A percentile compares a stretch with the other conserved stretches of the same genome.
Conservation (phyloP, 2,888 invertebrate genomes). For the Dolichopus griseipennis region DNA sequence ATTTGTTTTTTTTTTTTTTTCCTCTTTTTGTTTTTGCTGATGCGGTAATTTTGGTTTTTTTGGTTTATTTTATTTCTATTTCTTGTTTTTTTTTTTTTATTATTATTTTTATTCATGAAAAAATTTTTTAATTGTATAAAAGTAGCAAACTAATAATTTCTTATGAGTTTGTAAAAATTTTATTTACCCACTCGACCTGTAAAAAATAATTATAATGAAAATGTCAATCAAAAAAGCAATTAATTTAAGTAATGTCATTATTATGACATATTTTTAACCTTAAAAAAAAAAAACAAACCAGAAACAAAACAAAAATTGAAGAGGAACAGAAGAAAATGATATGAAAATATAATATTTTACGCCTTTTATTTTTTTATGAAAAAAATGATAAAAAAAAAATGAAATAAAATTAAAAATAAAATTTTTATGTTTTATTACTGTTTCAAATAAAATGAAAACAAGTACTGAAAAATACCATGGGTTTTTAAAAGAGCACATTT, state of each 20-base stretch:
- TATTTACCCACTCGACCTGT: neutral
- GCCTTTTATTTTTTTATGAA: neutral
- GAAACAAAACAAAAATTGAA: neutral
- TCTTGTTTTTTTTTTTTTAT: too few relatives aligned
- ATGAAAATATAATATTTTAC: neutral
- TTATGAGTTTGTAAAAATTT: neutral
- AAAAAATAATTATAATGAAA: neutral
- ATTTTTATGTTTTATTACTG: neutral
- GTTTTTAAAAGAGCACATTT: too few relatives aligned
- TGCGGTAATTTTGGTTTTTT: too few relatives aligned
- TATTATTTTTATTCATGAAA: neutral
- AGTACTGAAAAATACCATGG: too few relatives aligned
- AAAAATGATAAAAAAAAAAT: neutral
- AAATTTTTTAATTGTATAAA: neutral
- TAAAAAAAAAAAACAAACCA: neutral
- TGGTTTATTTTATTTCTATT: too few relatives aligned
- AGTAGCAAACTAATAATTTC: neutral
- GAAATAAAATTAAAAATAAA: neutral
- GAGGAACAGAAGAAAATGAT: too few relatives aligned
- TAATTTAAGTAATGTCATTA: constrained; percentile 6
- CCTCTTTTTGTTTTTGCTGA: too few relatives aligned
- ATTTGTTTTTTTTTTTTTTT: too few relatives aligned
- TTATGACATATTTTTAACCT: neutral
- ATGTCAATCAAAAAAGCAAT: constrained; percentile 3
- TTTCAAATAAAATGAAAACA: neutral